Evolutionary conservation across 2,113 vertebrate genomes (phyloP).

Genomic region (Apodemus speciosus): DNA sequence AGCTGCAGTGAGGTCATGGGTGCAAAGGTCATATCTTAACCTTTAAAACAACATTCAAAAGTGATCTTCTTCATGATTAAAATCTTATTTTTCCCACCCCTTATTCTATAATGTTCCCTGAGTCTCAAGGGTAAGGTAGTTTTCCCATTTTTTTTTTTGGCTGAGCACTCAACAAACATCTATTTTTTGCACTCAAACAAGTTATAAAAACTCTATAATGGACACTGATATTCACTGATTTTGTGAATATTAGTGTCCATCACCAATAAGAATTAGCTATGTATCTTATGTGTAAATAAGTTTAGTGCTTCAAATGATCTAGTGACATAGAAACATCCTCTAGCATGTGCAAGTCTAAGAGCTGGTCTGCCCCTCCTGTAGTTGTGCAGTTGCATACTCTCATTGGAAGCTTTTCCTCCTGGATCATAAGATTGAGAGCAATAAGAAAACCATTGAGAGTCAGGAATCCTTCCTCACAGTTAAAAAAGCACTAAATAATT

Average conservation of each 20-base stretch:
- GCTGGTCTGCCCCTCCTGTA: neutral
- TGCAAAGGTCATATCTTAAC: neutral
- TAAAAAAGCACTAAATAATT: neutral
- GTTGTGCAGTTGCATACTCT: neutral
- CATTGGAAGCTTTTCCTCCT: neutral
- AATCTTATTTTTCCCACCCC: neutral
- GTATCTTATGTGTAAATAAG: neutral
- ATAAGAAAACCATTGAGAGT: neutral
- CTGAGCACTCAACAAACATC: neutral
- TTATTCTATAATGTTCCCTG: neutral
- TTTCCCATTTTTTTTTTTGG: neutral
- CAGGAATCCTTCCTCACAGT: neutral
- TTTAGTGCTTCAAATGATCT: neutral
- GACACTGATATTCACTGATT: neutral
- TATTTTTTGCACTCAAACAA: neutral
- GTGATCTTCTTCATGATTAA: neutral
- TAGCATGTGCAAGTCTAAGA: neutral
- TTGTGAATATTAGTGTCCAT: neutral
- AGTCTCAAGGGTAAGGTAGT: neutral
- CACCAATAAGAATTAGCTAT: neutral
- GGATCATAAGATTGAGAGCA: neutral
- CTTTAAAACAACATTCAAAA: neutral
- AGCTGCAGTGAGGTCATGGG: neutral
- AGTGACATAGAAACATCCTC: neutral
- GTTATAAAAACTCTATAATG: neutral